phyloP scores from a whole-genome alignment of 2,888 invertebrate species.

The Archips crataeganus region DNA sequence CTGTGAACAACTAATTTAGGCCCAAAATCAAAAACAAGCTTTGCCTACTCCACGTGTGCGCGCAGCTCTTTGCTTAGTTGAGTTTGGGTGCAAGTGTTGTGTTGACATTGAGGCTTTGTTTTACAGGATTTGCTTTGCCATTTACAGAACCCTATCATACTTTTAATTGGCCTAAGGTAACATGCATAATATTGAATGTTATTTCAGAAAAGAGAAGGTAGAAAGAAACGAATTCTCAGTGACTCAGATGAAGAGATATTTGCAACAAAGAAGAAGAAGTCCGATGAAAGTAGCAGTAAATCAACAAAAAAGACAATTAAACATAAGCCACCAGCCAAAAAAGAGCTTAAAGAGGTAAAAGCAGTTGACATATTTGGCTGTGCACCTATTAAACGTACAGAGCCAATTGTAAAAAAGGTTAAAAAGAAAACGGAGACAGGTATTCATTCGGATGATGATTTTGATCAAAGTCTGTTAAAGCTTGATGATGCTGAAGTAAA shows the following conservation, averaged over 20 bases:
- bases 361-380: conserved; percentile 87
- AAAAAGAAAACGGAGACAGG: conserved; percentile 80
- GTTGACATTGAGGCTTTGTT: too few species aligned
- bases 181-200: background rate
- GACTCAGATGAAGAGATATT: conserved; percentile 72
- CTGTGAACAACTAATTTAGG: too few species aligned
- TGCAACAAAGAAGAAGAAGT: conserved; percentile 57
- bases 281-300: conserved; percentile 49
- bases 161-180: too few species aligned
- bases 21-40: too few species aligned
- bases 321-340: conserved; percentile 53
- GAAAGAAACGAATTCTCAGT: conserved; percentile 59
- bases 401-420: conserved; percentile 75
- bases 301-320: conserved; percentile 53
- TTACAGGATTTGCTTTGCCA: too few species aligned
- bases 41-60: too few species aligned
- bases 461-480: conserved; percentile 88
- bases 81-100: too few species aligned
- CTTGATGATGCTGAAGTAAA: conserved; percentile 84
- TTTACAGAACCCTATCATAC: too few species aligned
- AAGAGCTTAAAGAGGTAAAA: conserved; percentile 71
- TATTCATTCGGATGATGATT: conserved; percentile 89
- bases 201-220: conserved; percentile 67
- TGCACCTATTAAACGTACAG: conserved; percentile 86
- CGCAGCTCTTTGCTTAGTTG: too few species aligned